Evolutionary conservation across 1,140 invertebrate species (phyloP).

Genomic region (Cataglyphis hispanica): DNA sequence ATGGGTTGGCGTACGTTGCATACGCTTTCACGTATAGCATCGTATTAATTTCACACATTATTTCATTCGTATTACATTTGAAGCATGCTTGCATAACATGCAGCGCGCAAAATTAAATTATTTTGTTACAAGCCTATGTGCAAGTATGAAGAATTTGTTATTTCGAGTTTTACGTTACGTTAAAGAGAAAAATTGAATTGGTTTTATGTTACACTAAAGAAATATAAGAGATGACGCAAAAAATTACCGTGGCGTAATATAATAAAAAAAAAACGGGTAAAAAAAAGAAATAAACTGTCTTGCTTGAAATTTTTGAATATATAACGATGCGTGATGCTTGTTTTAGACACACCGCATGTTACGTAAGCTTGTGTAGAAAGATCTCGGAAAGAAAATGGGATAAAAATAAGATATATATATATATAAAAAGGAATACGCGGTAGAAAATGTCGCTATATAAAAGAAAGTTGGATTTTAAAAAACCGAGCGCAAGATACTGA

Average conservation of each 20-base stretch:
- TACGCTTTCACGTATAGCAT: constrained; percentile 8
- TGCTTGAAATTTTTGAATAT: constrained; percentile 42
- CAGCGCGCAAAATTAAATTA: constrained; percentile 9
- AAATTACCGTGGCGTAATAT: neutral
- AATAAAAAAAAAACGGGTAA: neutral
- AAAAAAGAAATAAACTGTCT: neutral
- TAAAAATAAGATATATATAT: neutral
- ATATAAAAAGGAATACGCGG: constrained; percentile 37
- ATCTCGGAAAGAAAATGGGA: constrained; percentile 30
- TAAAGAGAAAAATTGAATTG: constrained; percentile 28
- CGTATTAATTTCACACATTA: constrained; percentile 52
- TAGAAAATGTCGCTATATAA: neutral
- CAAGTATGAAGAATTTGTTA: constrained; percentile 23
- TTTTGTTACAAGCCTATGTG: constrained; percentile 13
- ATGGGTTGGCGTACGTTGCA: constrained; percentile 21
- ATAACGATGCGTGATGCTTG: constrained; percentile 37
- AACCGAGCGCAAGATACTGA: neutral
- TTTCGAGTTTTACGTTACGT: neutral
- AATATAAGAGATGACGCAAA: neutral
- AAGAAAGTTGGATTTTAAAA: constrained; percentile 55
- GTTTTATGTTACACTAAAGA: neutral
- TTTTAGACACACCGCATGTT: constrained; percentile 10
- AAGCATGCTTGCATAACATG: neutral
- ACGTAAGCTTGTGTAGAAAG: neutral
- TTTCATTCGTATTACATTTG: neutral